Evolutionary conservation across 2,888 invertebrate genomes (phyloP), one percentile per base, ranked within the genome.

Genomic region (Lepas anatifera): DNA sequence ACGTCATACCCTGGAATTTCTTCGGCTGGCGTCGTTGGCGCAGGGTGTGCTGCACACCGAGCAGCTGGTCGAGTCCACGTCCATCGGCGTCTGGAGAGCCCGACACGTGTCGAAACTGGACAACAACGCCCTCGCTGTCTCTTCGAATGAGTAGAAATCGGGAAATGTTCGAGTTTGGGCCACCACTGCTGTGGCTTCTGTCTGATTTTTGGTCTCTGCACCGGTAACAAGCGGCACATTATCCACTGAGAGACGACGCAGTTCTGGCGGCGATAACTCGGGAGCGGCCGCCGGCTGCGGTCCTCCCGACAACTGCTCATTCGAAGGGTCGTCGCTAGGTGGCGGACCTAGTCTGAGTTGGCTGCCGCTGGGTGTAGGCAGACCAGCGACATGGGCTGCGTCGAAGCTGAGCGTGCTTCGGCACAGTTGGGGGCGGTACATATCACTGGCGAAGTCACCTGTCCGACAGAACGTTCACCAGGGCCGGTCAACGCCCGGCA

Each of bases 51-150:
- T 29, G 25, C 52, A 52, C 3, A 22, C 52, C 29, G 52, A 52
- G 29, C 52, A 64, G 37, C 63, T 64, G 63, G 63, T 64, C 37
- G 63, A 64, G n/a, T 64, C 63, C 37, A 64, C 63, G 37, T 64
- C 63, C 35, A 64, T 37, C 8, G 37, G 35, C n/a, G 35, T 18
- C 63, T 35, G 63, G 3, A 64, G 63, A 8, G 29, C 52, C 16
- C 16, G 27, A 13, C 52, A 52, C 52, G 52, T 16, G 13, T 52
- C 52, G 52, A 52, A 52, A 16, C 52, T 52, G 29, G 29, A 16
- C 29, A 52, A 29, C 27, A 52, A 16, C 27, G 25, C 29, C 13
- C 52, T 27, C 4, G 52, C 52, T 4, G 52, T 25, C 52, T 52
- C 52, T 29, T 52, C 52, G 52, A 52, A 52, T 16, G 52, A 52